Evolutionary conservation across 2,888 invertebrate species (phyloP), one percentile per base, ranked within the genome.

Genomic region (Rhamphomyia laevipes): DNA sequence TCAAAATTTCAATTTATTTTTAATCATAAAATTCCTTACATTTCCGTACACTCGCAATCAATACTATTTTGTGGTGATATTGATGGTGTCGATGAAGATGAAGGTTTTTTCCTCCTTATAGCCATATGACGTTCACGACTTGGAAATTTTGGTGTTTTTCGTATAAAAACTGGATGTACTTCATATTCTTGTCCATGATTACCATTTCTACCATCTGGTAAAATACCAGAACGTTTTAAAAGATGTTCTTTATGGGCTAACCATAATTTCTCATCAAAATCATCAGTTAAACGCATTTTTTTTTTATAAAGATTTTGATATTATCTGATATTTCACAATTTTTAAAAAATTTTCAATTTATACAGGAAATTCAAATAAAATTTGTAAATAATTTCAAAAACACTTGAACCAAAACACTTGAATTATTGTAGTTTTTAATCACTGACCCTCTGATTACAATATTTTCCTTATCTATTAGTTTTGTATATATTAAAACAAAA

Each of bases 91-190:
- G 53, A 47, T 12, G 53, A 47, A 12, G 53, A 52, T 43, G 55
- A 50, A 37, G 72, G 74, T 55, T 73, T 75, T 55, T 73, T 75
- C 56, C 82, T 75, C 47, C 81, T 71, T 41, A 83, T 77, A 37
- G 82, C 82, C 60, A 76, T 76, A 64, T 82, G 80, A 55, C 83
- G 74, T 61, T 82, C 82, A 41, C 82, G 73, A 1, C 80, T 80
- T 1, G 81, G 82, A 63, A 82, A 82, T 59, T 79, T 78, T 48
- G 82, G 80, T 41, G 75, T 76, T 58, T 75, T 76, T 57, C 75
- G 66, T 46, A 70, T 63, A 41, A 67, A 60, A 57, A 72, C 68
- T 53, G 71, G 71, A 51, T 71, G 70, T 54, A 68, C 63, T 52
- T 63, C 61, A 35, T 58, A 53, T 21, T 55, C 55, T 45, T 55